A percentile compares a stretch with the other conserved stretches of the same genome.
phyloP scores from a whole-genome alignment of 2,888 invertebrate species.

The Masnerella sp. region DNA sequence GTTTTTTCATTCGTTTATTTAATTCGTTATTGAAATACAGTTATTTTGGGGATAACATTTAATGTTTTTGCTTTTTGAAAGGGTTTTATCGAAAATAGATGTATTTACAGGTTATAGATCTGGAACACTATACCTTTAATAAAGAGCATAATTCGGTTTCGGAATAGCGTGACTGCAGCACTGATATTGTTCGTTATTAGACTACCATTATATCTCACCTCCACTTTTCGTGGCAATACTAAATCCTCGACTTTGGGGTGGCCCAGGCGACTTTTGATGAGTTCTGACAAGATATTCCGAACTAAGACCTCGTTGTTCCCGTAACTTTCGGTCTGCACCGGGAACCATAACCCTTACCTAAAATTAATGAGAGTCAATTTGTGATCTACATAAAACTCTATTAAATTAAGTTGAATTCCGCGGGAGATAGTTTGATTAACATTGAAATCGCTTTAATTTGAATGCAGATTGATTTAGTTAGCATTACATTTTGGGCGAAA shows the following conservation, averaged over 20 bases:
- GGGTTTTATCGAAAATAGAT: conserved; percentile 9
- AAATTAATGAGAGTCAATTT: conserved; percentile 60
- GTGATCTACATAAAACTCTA: conserved; percentile 47
- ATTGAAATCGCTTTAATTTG: conserved; percentile 44
- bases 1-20: conserved; percentile 16
- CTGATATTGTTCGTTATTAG: conserved; percentile 22
- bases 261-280: conserved; percentile 75
- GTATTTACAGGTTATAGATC: conserved; percentile 3
- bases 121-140: conserved; percentile 11
- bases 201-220: conserved; percentile 58
- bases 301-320: conserved; percentile 80
- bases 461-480: conserved; percentile 43
- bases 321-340: conserved; percentile 80
- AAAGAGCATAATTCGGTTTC: conserved; percentile 1
- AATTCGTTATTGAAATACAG: no score
- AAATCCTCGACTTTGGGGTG: conserved; percentile 70
- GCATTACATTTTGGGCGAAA: conserved; percentile 7
- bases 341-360: conserved; percentile 82
- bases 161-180: background rate
- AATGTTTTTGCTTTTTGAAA: no score
- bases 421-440: conserved; percentile 43
- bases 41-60: no score
- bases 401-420: conserved; percentile 46
- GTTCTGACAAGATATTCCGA: conserved; percentile 79
- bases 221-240: conserved; percentile 72